These are phyloP conservation scores for Melolontha melolontha DNA, from an alignment of 2,888 invertebrate species.

Conservation along the genomic window DNA sequence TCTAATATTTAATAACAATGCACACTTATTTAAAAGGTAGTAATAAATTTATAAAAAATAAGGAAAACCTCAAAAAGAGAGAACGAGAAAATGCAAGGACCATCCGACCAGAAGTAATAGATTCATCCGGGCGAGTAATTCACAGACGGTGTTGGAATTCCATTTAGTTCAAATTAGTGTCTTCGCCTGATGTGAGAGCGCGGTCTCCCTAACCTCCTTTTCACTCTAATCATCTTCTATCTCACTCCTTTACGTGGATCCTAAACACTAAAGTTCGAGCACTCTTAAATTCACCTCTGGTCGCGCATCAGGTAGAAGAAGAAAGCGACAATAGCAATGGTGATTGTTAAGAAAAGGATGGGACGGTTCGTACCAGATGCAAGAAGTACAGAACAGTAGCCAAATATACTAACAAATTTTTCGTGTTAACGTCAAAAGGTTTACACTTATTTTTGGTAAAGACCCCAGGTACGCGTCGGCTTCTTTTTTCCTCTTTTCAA, in stretches of 20 bases:
- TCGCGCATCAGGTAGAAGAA: too few species aligned
- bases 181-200: constrained; percentile 19
- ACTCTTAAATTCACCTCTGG: too few species aligned
- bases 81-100: constrained; percentile 9
- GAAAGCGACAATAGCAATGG: too few species aligned
- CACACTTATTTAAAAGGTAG: too few species aligned
- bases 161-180: constrained; percentile 37
- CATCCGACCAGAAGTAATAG: constrained; percentile 28
- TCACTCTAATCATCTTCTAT: not conserved
- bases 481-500: too few species aligned
- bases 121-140: constrained; percentile 28
- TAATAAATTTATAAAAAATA: too few species aligned
- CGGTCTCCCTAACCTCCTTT: not conserved
- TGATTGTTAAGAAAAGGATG: too few species aligned
- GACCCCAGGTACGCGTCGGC: not conserved
- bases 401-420: constrained; percentile 51
- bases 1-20: too few species aligned
- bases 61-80: too few species aligned
- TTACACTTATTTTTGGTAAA: constrained; percentile 46
- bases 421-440: constrained; percentile 54
- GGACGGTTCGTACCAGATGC: too few species aligned
- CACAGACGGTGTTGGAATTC: constrained; percentile 34
- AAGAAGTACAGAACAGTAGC: constrained; percentile 44
- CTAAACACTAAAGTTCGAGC: too few species aligned
- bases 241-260: too few species aligned